Percentiles rank a stretch among this genome's conserved stretches.
Conservation (phyloP, 2,888 invertebrate species). For the Campopleginae sp. region DNA sequence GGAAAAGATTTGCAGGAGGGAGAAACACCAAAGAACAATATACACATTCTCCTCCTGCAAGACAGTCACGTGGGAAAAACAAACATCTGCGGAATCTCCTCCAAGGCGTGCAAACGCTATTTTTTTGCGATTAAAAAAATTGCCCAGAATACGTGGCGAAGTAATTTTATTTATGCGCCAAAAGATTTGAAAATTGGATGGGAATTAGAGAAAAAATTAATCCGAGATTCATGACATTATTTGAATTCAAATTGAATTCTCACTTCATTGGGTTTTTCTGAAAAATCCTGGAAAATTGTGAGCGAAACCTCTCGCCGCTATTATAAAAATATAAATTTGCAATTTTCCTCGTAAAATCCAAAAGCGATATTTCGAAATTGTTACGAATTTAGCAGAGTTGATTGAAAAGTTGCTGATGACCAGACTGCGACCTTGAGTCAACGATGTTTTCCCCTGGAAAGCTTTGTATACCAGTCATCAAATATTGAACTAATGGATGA, state of each 20-base stretch:
- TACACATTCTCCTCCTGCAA: background rate
- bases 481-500: background rate
- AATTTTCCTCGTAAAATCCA: too few species aligned
- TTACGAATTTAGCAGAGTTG: too few species aligned
- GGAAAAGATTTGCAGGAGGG: background rate
- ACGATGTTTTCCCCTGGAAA: background rate
- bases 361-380: too few species aligned
- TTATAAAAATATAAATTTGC: too few species aligned
- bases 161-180: background rate
- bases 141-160: background rate
- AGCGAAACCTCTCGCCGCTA: too few species aligned
- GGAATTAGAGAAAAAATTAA: background rate
- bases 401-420: too few species aligned
- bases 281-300: background rate
- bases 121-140: background rate
- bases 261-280: background rate
- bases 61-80: slow-evolving; percentile 1
- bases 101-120: background rate
- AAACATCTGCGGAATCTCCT: background rate
- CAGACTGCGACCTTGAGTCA: background rate
- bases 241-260: background rate
- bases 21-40: slow-evolving; percentile 7
- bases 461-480: background rate
- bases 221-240: background rate
- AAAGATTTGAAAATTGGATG: background rate